A percentile compares a stretch with the other conserved stretches of the same genome.
These are phyloP conservation scores for Asobara japonica DNA, from an alignment of 1,140 invertebrate species.

Conservation along the genomic window DNA sequence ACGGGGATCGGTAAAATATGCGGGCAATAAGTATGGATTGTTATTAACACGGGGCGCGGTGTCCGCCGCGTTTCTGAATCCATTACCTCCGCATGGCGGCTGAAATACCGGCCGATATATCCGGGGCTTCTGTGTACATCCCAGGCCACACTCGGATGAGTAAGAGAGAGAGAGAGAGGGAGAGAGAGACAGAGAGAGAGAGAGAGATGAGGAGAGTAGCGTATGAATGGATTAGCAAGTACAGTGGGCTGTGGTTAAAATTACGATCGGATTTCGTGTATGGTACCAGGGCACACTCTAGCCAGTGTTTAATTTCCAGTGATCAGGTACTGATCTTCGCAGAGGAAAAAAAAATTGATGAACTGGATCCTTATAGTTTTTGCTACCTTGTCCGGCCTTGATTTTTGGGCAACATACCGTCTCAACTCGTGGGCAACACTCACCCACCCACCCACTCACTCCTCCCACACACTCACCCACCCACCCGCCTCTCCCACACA, in stretches of 20 bases:
- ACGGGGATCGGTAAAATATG: constrained; percentile 68
- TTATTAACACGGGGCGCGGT: constrained; percentile 68
- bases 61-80: constrained; percentile 67
- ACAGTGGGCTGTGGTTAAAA: constrained; percentile 57
- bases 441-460: too few relatives aligned
- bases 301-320: constrained; percentile 6
- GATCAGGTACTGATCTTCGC: background rate
- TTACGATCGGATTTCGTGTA: constrained; percentile 62
- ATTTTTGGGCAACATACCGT: too few relatives aligned
- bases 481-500: too few relatives aligned
- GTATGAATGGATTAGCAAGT: constrained; percentile 63
- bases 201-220: constrained; percentile 36
- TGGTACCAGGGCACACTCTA: constrained; percentile 33
- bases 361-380: too few relatives aligned
- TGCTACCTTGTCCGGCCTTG: too few relatives aligned
- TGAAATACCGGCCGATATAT: constrained; percentile 68
- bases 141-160: constrained; percentile 43
- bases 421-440: too few relatives aligned
- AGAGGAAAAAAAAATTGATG: too few relatives aligned
- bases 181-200: constrained; percentile 29
- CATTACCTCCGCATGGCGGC: constrained; percentile 68
- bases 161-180: constrained; percentile 25
- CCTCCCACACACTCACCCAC: too few relatives aligned
- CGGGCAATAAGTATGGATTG: constrained; percentile 69
- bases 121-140: constrained; percentile 61